Conservation (phyloP, 30 jellyfish, hydroid and myxozoan species). For the Haliclystus octoradiatus region DNA sequence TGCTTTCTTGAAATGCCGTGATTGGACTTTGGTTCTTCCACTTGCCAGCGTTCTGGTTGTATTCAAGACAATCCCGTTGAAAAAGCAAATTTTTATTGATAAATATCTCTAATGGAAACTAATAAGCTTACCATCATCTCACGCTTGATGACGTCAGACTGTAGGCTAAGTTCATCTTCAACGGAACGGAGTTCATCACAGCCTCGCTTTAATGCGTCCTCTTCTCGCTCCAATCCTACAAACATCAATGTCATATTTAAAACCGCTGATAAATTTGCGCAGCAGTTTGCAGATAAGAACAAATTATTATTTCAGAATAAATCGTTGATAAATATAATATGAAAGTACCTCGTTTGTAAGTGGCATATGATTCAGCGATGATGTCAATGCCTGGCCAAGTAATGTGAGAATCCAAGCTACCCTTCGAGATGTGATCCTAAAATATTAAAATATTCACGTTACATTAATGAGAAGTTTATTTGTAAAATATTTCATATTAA, state of each 20-base stretch:
- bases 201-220: neutral
- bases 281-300: too few species aligned
- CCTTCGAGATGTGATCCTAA: neutral
- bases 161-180: neutral
- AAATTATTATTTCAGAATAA: too few species aligned
- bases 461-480: neutral
- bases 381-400: conserved; percentile 78
- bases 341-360: conserved; percentile 56
- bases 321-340: too few species aligned
- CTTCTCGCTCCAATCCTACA: neutral
- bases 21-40: too few species aligned
- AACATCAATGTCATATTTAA: too few species aligned
- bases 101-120: too few species aligned
- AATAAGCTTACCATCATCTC: neutral
- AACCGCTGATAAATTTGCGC: too few species aligned
- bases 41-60: too few species aligned
- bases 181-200: neutral
- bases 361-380: conserved; percentile 36
- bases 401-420: neutral
- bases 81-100: too few species aligned
- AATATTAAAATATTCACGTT: neutral
- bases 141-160: neutral
- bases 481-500: neutral
- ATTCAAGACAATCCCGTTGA: too few species aligned
- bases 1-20: too few species aligned